Conservation (phyloP, 2,888 invertebrate genomes). For the Campaea margaritaria region DNA sequence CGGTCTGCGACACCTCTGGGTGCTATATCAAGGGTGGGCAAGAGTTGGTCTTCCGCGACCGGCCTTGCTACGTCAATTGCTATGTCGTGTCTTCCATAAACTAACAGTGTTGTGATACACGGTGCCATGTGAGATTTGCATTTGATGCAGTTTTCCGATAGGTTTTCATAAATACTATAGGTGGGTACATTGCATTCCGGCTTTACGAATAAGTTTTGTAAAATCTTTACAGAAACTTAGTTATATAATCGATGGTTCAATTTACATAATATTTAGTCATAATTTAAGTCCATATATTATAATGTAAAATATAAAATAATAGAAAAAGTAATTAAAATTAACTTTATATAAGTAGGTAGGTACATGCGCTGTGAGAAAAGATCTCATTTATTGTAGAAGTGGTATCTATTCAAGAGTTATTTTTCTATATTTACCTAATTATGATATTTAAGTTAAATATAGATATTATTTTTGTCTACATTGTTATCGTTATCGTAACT, state of each 20-base stretch:
- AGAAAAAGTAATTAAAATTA: slow-evolving; percentile 36
- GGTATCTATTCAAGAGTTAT: slow-evolving; percentile 40
- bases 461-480: not conserved
- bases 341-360: slow-evolving; percentile 30
- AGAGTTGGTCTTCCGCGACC: not conserved
- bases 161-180: slow-evolving; percentile 2
- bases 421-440: not conserved
- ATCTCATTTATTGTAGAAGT: slow-evolving; percentile 64
- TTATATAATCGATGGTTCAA: slow-evolving; percentile 44
- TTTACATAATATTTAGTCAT: slow-evolving; percentile 37
- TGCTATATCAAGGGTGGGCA: not conserved
- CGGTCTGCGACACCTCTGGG: not conserved
- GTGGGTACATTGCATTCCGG: no score
- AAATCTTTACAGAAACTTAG: slow-evolving; percentile 45
- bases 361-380: slow-evolving; percentile 76
- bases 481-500: slow-evolving; percentile 9
- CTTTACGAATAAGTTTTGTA: slow-evolving; percentile 16
- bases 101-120: slow-evolving; percentile 52
- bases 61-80: slow-evolving; percentile 8
- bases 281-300: slow-evolving; percentile 24
- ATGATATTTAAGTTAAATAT: not conserved
- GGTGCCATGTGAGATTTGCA: slow-evolving; percentile 58
- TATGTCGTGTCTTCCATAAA: slow-evolving; percentile 29
- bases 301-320: slow-evolving; percentile 28
- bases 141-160: slow-evolving; percentile 21